Percentiles rank a stretch among this genome's conserved stretches.
Conservation (phyloP, 1,140 invertebrate species). For the Mylabris phalerata region DNA sequence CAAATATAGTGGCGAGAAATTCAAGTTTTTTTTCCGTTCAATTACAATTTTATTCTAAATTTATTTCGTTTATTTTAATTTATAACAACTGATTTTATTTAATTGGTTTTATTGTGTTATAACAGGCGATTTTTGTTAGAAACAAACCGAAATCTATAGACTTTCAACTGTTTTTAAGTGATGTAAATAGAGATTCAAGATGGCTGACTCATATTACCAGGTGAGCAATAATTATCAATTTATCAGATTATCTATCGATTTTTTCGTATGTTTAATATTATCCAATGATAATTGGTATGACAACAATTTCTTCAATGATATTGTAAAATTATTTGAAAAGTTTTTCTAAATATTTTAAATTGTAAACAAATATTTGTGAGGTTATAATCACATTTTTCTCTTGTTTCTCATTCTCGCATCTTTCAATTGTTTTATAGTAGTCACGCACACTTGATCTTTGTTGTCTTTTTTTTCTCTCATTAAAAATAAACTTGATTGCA, state of each 20-base stretch:
- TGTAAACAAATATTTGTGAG: no score
- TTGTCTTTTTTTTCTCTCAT: no score
- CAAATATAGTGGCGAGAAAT: conserved; percentile 4
- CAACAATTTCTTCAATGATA: no score
- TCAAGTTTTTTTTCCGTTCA: neutral
- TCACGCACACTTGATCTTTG: no score
- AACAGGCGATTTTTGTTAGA: neutral
- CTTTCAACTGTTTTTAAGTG: conserved; percentile 9
- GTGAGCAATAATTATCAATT: conserved; percentile 40
- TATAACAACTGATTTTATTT: neutral
- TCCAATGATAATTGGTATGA: neutral
- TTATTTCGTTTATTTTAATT: neutral
- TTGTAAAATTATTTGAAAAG: no score
- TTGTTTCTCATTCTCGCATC: no score
- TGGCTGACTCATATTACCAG: conserved; percentile 56
- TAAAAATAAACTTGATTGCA: no score
- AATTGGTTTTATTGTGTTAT: neutral
- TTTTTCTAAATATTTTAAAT: no score
- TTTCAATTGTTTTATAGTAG: no score
- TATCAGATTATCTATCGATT: no score
- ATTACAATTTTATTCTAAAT: neutral
- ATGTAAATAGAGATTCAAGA: conserved; percentile 41
- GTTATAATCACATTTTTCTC: no score
- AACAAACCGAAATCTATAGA: neutral
- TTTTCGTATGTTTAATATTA: conserved; percentile 10